These are phyloP conservation scores for Leptobrachium ailaonicum DNA, from an alignment of 2,113 vertebrate genomes.

Conservation along the genomic window DNA sequence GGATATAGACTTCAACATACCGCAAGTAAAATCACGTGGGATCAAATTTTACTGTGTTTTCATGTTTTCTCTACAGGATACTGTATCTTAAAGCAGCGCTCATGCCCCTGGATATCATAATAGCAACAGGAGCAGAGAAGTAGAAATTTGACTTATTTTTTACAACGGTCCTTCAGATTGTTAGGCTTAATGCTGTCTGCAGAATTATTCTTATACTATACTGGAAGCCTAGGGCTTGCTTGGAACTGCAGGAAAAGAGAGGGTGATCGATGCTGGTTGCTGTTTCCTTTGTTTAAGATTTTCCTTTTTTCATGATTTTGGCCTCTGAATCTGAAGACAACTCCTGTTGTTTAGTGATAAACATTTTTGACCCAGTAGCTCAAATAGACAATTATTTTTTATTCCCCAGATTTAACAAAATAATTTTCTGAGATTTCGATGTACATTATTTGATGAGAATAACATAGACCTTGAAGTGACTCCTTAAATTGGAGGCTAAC, in stretches of 20 bases:
- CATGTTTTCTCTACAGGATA: conserved; percentile 43
- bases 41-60: conserved; percentile 39
- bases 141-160: conserved; percentile 38
- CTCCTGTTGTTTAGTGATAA: conserved; percentile 13
- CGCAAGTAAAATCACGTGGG: conserved; percentile 32
- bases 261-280: conserved; percentile 35
- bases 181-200: conserved; percentile 38
- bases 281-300: conserved; percentile 33
- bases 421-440: not conserved
- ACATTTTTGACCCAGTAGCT: conserved; percentile 11
- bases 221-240: conserved; percentile 37
- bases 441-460: not conserved
- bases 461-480: too few relatives aligned
- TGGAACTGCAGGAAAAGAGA: conserved; percentile 37
- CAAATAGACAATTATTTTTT: conserved; percentile 25
- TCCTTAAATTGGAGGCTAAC: too few relatives aligned
- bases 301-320: not conserved
- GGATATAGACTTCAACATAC: conserved; percentile 35
- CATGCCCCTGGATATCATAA: conserved; percentile 38
- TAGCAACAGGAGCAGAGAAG: conserved; percentile 42
- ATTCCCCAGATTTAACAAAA: not conserved
- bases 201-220: conserved; percentile 31
- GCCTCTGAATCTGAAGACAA: conserved; percentile 15
- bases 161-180: conserved; percentile 36
- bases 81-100: conserved; percentile 34